Base-by-base conservation (phyloP, 1,140 invertebrate species). In the Hycleus phaleratus region DNA sequence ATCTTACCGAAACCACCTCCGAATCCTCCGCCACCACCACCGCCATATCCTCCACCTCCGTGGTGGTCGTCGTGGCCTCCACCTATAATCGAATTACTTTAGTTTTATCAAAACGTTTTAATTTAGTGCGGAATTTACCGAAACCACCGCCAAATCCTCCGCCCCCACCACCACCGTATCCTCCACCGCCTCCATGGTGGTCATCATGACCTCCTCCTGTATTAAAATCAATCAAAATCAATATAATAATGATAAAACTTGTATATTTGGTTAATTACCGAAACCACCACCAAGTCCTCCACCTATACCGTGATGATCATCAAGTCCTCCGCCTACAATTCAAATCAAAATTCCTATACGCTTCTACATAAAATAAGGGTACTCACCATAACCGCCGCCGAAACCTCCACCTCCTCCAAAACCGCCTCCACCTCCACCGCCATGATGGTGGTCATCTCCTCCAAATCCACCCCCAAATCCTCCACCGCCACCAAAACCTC, bases 151-250 rank as follows among this genome's bases (percentile, higher is more conserved):
- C 52, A 52, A 32, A 32, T 32, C 32, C 32, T 32, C 32, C 32
- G 25, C 61, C 61, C 2, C 47, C 46, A 38, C 60, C 59, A 9
- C 60, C 60, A 26, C 60, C 60, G 26, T 26, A 46, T 1, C 60
- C 60, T 5, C 52, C 56, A 38, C 62, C 62, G 38, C 62, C 62
- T 5, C 25, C 6, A 39, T 50, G 42, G 44, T 56, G 53, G 24
- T 47, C 38, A 11, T 56, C 46, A n/a, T 18, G 18, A 18, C 18
- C 18, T 18, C 18, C 18, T 18, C 18, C 18, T 18, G 18, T 18
- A 1, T 18, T 18, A 18, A 18, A 18, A 18, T 18, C 18, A 18
- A 1, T 18, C 2, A 18, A 18, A 18, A 18, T 18, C 18, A 18
- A 18, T 18, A 1, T 18, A 18, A 18, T 18, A 18, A 18, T 18